Evolutionary conservation across 2,113 vertebrate genomes (phyloP).

Genomic region (Gadus macrocephalus): DNA sequence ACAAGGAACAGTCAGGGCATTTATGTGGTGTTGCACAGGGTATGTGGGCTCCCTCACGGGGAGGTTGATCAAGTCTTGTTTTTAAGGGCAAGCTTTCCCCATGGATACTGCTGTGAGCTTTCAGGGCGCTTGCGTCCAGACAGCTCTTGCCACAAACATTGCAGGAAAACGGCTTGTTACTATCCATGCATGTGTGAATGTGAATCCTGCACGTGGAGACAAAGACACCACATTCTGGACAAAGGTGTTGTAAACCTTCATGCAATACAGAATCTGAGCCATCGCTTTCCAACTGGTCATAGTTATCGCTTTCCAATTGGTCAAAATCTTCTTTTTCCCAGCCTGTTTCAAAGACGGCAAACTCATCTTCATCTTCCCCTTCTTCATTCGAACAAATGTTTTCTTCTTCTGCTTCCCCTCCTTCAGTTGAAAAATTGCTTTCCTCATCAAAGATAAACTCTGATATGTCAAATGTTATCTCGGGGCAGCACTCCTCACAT

Average conservation of each 20-base stretch:
- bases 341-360: neutral
- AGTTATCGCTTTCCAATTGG: too few relatives aligned
- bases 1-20: constrained; percentile 44
- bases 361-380: neutral
- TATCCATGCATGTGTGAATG: constrained; percentile 50
- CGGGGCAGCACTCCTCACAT: neutral
- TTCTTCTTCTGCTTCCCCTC: neutral
- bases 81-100: constrained; percentile 36
- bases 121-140: constrained; percentile 10
- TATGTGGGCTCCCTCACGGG: constrained; percentile 40
- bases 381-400: too few relatives aligned
- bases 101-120: constrained; percentile 40
- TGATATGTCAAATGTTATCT: neutral
- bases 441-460: neutral
- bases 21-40: constrained; percentile 35
- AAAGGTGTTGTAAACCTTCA: constrained; percentile 22
- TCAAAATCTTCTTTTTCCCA: neutral
- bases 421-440: neutral
- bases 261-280: neutral
- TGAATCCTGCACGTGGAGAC: constrained; percentile 26
- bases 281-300: too few relatives aligned
- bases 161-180: constrained; percentile 45
- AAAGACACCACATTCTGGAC: constrained; percentile 52
- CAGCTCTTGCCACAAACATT: constrained; percentile 54
- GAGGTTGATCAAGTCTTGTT: constrained; percentile 44